Conservation (phyloP, 2,888 invertebrate species). For the Carabus problematicus region DNA sequence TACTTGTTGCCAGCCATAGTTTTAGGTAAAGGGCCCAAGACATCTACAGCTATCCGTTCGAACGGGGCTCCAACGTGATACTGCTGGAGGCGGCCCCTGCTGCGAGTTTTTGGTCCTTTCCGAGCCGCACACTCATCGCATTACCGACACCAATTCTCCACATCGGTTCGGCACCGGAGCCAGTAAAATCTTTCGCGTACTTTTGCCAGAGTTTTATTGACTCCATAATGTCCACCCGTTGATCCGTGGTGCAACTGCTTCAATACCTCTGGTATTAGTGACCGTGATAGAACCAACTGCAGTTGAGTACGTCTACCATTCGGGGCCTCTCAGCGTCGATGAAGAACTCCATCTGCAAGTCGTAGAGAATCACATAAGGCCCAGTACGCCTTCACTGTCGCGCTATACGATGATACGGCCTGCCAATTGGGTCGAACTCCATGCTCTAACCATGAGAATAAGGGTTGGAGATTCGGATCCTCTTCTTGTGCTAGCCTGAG, state of each 20-base stretch:
- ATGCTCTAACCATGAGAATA: neutral
- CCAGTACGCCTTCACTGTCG: slow-evolving; percentile 19
- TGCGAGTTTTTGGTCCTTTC: slow-evolving; percentile 3
- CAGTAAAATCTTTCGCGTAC: slow-evolving; percentile 15
- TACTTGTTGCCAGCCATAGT: slow-evolving; percentile 14
- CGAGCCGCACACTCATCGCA: slow-evolving; percentile 2
- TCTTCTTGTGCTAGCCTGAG: too few relatives aligned
- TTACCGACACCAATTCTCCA: slow-evolving; percentile 7
- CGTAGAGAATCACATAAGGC: neutral
- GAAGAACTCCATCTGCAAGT: slow-evolving; percentile 29
- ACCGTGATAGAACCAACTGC: neutral
- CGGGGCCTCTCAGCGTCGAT: slow-evolving; percentile 1
- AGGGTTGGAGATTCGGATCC: neutral
- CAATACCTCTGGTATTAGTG: neutral
- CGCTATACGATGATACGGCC: too few relatives aligned
- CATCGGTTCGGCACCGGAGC: neutral
- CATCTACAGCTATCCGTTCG: slow-evolving; percentile 17
- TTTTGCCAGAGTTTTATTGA: slow-evolving; percentile 7
- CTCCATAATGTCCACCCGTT: slow-evolving; percentile 5
- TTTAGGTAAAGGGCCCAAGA: neutral
- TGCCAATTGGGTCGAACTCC: neutral
- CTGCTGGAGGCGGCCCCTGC: slow-evolving; percentile 21
- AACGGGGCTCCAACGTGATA: neutral
- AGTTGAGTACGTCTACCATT: neutral
- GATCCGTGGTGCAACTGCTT: neutral